Conservation (phyloP, 2,113 vertebrate genomes). For the Microtus oregoni region DNA sequence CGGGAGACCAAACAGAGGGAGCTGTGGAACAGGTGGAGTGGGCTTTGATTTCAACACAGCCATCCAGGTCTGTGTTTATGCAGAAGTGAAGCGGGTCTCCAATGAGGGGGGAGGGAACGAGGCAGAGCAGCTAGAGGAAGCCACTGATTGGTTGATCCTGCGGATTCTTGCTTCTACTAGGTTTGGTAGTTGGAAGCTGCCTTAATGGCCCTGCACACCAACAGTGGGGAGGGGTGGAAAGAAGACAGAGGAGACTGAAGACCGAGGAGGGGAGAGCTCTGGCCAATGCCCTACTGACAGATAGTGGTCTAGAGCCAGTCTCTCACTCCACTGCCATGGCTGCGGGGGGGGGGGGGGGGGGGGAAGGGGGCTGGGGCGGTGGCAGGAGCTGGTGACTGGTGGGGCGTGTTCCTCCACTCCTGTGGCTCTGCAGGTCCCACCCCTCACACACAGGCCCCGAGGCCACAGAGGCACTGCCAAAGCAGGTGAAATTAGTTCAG, state of each 20-base stretch:
- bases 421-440: fast-evolving
- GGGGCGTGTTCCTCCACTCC: neutral
- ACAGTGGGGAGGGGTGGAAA: fast-evolving
- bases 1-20: neutral
- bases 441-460: neutral
- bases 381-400: neutral
- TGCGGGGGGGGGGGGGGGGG: fast-evolving
- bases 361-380: no score
- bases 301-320: neutral
- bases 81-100: neutral
- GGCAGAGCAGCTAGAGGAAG: neutral
- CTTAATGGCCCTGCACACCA: neutral
- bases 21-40: neutral
- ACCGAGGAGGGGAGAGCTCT: no score
- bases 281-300: neutral
- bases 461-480: neutral
- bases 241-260: neutral
- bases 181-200: neutral
- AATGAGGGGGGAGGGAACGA: neutral
- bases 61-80: neutral
- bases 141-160: fast-evolving
- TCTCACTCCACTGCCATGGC: neutral
- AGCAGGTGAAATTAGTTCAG: constrained; percentile 28
- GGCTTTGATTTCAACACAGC: neutral
- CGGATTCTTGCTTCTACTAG: no score